Conservation (phyloP, 1,140 invertebrate genomes). For the Procambarus clarkii region DNA sequence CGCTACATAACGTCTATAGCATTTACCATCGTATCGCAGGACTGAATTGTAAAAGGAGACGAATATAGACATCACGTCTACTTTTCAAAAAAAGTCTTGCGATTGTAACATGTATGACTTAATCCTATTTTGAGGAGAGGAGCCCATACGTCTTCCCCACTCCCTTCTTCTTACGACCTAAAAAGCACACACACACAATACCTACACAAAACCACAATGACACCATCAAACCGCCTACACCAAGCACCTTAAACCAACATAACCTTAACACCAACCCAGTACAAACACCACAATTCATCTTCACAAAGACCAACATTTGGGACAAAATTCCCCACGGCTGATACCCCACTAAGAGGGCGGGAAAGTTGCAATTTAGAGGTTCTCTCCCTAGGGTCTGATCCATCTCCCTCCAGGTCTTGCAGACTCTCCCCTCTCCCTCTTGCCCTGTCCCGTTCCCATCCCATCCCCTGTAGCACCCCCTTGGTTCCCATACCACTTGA, state of each 20-base stretch:
- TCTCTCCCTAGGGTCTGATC: conserved; percentile 54
- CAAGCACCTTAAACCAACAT: too few species aligned
- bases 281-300: conserved; percentile 24
- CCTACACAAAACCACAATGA: not conserved
- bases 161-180: too few species aligned
- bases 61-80: too few species aligned
- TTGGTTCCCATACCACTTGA: not conserved
- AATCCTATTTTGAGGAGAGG: too few species aligned
- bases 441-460: not conserved
- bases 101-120: too few species aligned
- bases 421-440: not conserved
- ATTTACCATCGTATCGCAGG: too few species aligned
- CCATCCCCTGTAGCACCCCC: not conserved
- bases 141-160: too few species aligned
- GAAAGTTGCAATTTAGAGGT: conserved; percentile 68
- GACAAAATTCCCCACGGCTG: conserved; percentile 15
- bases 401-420: conserved; percentile 37
- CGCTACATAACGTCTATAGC: too few species aligned
- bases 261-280: not conserved
- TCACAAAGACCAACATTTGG: conserved; percentile 49
- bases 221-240: not conserved
- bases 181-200: not conserved
- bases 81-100: too few species aligned
- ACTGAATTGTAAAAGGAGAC: too few species aligned
- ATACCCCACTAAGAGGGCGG: conserved; percentile 54